phyloP scores from a whole-genome alignment of 2,888 invertebrate species.

The Pemphredon lugubris region DNA sequence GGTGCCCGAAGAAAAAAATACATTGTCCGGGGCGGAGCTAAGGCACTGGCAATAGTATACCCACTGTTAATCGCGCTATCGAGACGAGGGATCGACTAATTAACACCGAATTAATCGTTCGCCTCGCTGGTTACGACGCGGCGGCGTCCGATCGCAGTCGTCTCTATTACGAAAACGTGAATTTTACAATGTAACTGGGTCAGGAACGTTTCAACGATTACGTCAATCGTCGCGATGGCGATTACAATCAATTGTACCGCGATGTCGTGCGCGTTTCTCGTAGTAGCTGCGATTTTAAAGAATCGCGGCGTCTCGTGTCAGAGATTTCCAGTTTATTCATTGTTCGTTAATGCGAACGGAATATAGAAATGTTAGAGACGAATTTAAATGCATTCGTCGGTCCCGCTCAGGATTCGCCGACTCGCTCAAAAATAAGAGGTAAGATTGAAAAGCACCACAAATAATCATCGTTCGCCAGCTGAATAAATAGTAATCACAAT shows the following conservation, averaged over 20 bases:
- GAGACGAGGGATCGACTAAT: constrained; percentile 60
- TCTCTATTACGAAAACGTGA: too few relatives aligned
- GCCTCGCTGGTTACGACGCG: constrained; percentile 13
- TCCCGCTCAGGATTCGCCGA: neutral
- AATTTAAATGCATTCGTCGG: too few relatives aligned
- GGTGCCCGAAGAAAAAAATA: constrained; percentile 51
- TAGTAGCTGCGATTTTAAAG: too few relatives aligned
- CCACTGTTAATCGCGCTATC: constrained; percentile 63
- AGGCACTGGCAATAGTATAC: constrained; percentile 48
- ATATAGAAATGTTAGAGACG: too few relatives aligned
- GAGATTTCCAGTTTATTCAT: too few relatives aligned
- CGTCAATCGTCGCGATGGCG: too few relatives aligned
- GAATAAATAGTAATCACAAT: constrained; percentile 10
- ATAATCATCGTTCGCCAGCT: neutral
- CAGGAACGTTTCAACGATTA: too few relatives aligned
- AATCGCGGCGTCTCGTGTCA: too few relatives aligned
- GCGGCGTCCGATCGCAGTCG: constrained; percentile 14
- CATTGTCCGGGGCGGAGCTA: constrained; percentile 56
- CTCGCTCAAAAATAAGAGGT: neutral
- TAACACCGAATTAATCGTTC: constrained; percentile 60
- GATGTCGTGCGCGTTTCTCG: too few relatives aligned
- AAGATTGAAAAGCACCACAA: neutral
- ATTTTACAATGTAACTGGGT: too few relatives aligned
- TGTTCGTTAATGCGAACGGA: too few relatives aligned
- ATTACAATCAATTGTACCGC: too few relatives aligned